Evolutionary conservation across 2,113 vertebrate species (phyloP).

Genomic region (Rhombomys opimus): DNA sequence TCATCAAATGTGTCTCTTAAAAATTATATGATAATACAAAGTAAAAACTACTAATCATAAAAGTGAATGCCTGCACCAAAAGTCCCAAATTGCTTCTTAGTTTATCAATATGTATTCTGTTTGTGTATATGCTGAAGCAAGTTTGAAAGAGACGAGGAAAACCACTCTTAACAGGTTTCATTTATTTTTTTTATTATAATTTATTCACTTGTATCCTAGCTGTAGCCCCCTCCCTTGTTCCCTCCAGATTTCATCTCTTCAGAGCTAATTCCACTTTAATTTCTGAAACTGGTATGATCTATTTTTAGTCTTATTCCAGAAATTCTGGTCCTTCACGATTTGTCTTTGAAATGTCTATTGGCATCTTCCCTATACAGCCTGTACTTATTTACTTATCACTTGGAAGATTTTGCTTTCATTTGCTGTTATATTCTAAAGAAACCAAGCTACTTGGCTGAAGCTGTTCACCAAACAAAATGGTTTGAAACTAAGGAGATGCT

Average conservation of each 20-base stretch:
- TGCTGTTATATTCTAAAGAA: constrained; percentile 24
- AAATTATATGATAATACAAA: constrained; percentile 19
- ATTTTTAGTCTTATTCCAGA: not conserved
- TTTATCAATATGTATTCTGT: not conserved
- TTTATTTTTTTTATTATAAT: not conserved
- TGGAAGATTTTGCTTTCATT: constrained; percentile 35
- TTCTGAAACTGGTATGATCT: not conserved
- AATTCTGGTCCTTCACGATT: not conserved
- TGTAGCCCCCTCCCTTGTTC: too few species aligned
- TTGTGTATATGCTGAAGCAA: not conserved
- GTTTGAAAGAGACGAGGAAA: constrained; percentile 9
- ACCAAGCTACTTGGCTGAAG: not conserved
- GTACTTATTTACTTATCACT: not conserved
- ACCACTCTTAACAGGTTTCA: not conserved
- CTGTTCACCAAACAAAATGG: not conserved
- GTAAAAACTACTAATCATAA: not conserved
- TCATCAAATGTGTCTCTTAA: not conserved
- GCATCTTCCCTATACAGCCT: not conserved
- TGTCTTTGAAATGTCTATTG: constrained; percentile 17
- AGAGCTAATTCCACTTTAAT: constrained; percentile 18
- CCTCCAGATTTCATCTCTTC: not conserved
- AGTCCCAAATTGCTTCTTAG: constrained; percentile 4
- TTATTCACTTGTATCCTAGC: too few species aligned
- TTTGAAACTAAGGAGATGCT: constrained; percentile 9
- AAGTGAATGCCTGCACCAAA: not conserved